Conservation (phyloP, 2,888 invertebrate genomes). For the Strigamia maritima region DNA sequence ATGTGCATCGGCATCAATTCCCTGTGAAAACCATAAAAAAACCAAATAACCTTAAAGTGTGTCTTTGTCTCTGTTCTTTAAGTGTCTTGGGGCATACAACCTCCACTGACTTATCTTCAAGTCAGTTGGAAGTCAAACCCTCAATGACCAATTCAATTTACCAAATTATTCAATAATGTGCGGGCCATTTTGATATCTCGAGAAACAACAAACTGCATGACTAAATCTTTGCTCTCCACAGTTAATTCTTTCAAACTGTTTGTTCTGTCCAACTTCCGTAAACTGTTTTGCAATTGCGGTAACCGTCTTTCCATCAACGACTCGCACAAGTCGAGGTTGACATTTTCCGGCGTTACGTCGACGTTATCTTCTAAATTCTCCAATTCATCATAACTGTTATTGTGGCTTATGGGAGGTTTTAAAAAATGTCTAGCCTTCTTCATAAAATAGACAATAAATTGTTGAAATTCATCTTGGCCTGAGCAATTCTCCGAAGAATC, state of each 20-base stretch:
- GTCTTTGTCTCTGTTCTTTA: no score
- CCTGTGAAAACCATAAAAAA: no score
- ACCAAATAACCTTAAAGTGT: no score
- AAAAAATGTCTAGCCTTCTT: neutral
- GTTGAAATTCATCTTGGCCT: neutral
- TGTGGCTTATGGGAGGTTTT: neutral
- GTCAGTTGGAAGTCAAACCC: no score
- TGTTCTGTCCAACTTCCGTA: neutral
- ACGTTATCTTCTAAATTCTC: neutral
- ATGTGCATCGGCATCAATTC: neutral
- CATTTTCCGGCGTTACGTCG: neutral
- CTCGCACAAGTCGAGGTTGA: neutral
- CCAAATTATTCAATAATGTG: neutral
- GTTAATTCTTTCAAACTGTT: neutral
- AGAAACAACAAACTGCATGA: neutral
- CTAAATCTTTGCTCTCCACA: neutral
- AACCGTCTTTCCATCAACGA: neutral
- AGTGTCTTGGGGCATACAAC: no score
- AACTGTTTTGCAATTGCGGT: neutral
- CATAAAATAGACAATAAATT: neutral
- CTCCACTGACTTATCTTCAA: no score
- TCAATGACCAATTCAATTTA: no score
- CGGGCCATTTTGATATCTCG: neutral
- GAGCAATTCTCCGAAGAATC: neutral
- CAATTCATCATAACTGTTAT: neutral